Percentiles rank a stretch among this genome's conserved stretches.
These are phyloP conservation scores for Paraescarpia echinospica DNA, from an alignment of 1,140 invertebrate genomes.

Conservation along the genomic window DNA sequence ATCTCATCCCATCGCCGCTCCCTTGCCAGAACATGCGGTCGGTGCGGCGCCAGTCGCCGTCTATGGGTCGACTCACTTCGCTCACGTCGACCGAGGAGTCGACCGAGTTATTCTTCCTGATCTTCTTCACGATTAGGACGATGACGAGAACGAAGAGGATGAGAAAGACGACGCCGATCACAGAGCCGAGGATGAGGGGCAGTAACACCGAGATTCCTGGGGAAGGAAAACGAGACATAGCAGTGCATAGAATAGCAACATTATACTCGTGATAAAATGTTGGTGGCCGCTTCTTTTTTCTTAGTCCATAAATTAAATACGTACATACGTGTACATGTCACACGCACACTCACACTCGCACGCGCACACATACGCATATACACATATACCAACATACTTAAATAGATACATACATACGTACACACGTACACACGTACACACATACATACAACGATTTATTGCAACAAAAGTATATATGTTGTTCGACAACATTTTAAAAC, in stretches of 20 bases:
- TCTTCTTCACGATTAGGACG: conserved; percentile 24
- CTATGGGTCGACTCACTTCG: not conserved
- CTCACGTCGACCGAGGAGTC: not conserved
- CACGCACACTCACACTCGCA: too few relatives aligned
- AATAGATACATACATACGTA: too few relatives aligned
- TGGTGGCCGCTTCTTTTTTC: too few relatives aligned
- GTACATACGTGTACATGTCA: too few relatives aligned
- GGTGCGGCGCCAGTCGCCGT: not conserved
- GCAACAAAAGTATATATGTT: too few relatives aligned
- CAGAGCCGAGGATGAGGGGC: not conserved
- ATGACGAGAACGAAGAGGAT: conserved; percentile 22
- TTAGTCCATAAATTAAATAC: too few relatives aligned
- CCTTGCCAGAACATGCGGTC: not conserved
- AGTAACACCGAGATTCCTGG: not conserved
- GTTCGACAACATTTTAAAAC: too few relatives aligned
- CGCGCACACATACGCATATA: too few relatives aligned
- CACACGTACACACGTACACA: too few relatives aligned
- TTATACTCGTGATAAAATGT: too few relatives aligned
- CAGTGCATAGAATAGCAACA: not conserved
- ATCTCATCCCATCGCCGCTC: not conserved
- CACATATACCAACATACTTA: too few relatives aligned
- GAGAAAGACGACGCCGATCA: not conserved
- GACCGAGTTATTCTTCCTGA: not conserved
- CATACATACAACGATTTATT: too few relatives aligned
- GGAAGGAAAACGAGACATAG: not conserved